Percentiles rank a stretch among this genome's conserved stretches.
phyloP scores from a whole-genome alignment of 2,113 vertebrate genomes.

The Tychaedon coryphoeus region DNA sequence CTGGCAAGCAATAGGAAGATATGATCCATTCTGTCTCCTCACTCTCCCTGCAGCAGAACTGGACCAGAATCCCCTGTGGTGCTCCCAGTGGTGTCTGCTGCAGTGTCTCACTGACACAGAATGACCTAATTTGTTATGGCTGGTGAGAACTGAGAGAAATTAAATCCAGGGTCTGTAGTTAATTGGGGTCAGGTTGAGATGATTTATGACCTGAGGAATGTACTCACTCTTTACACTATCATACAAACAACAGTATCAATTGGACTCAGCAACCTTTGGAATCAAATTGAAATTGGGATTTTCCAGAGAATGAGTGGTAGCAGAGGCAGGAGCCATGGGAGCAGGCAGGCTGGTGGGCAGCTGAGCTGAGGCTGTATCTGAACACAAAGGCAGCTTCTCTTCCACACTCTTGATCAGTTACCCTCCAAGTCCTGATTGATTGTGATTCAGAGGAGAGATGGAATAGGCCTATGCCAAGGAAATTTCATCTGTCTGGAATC shows the following conservation, averaged over 20 bases:
- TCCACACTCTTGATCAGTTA: conserved; percentile 31
- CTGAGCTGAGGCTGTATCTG: not conserved
- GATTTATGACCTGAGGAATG: conserved; percentile 72
- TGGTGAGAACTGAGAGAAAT: conserved; percentile 40
- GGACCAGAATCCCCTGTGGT: not conserved
- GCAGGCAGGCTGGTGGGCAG: not conserved
- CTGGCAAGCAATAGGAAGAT: not conserved
- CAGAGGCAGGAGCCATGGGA: not conserved
- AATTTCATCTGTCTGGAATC: conserved; percentile 97
- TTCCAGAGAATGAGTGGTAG: not conserved
- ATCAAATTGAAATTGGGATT: not conserved
- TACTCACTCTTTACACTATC: not conserved
- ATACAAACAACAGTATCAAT: conserved; percentile 13
- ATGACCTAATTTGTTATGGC: conserved; percentile 79
- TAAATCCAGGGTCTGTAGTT: conserved; percentile 61
- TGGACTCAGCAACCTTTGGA: not conserved
- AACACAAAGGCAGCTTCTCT: not conserved
- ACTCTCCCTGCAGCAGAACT: not conserved
- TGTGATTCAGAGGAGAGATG: conserved; percentile 70
- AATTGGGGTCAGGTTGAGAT: conserved; percentile 61
- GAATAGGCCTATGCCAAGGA: conserved; percentile 82
- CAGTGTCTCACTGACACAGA: conserved; percentile 29
- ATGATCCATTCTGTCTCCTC: not conserved
- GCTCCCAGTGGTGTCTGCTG: conserved; percentile 22
- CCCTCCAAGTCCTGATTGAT: conserved; percentile 58